Percentiles rank a stretch among this genome's conserved stretches.
Evolutionary conservation across 2,888 invertebrate genomes (phyloP).

Genomic region (Ochropleura plecta): DNA sequence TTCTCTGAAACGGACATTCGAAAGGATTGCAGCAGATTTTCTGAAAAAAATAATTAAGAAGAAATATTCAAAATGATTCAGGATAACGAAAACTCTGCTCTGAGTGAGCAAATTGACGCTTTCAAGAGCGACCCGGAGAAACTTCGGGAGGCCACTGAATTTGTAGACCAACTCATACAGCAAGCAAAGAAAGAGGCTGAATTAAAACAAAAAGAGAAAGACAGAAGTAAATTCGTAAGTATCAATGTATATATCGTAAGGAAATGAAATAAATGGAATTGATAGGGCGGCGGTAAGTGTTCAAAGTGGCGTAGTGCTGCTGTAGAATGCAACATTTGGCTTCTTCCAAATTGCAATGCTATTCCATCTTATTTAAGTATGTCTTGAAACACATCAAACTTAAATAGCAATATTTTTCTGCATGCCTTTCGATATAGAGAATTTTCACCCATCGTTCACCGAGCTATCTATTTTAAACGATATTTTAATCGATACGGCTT

Average conservation of each 20-base stretch:
- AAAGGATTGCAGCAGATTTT: conserved; percentile 55
- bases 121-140: conserved; percentile 91
- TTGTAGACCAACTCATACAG: conserved; percentile 91
- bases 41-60: conserved; percentile 48
- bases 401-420: conserved; percentile 61
- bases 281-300: conserved; percentile 90
- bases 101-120: conserved; percentile 89
- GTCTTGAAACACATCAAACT: conserved; percentile 58
- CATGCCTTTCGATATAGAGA: conserved; percentile 71
- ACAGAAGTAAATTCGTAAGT: conserved; percentile 91
- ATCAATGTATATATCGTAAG: conserved; percentile 89
- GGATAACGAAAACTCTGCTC: conserved; percentile 79
- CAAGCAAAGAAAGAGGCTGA: conserved; percentile 91
- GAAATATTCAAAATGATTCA: conserved; percentile 80
- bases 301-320: conserved; percentile 80
- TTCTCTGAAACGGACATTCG: conserved; percentile 68
- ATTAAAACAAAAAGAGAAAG: conserved; percentile 90
- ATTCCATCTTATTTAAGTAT: conserved; percentile 64
- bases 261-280: conserved; percentile 81
- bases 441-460: conserved; percentile 63
- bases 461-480: conserved; percentile 45
- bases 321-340: conserved; percentile 83
- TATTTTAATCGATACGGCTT: conserved; percentile 61
- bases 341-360: conserved; percentile 82
- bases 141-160: conserved; percentile 90